Percentiles rank a stretch among this genome's conserved stretches.
phyloP scores from a whole-genome alignment of 2,888 invertebrate genomes.

The Chrysotoxum bicinctum region DNA sequence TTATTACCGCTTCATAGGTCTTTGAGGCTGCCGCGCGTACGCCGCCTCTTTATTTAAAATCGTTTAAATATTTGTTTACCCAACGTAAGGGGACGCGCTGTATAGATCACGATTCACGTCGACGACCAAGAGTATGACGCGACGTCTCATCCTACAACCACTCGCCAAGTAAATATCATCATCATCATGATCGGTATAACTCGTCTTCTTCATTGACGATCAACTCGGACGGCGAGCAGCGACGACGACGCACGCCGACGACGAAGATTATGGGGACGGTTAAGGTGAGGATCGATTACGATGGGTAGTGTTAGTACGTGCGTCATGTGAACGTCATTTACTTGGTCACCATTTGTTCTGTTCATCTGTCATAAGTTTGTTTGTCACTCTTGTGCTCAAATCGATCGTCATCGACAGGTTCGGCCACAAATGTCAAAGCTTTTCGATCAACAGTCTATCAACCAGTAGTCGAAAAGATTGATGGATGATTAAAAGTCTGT shows the following conservation, averaged over 20 bases:
- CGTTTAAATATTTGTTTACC: slow-evolving; percentile 67
- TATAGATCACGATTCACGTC: slow-evolving; percentile 13
- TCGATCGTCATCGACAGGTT: slow-evolving; percentile 47
- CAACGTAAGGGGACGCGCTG: slow-evolving; percentile 26
- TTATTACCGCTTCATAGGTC: slow-evolving; percentile 63
- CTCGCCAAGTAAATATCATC: slow-evolving; percentile 46
- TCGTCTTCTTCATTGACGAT: slow-evolving; percentile 32
- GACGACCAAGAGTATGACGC: slow-evolving; percentile 10
- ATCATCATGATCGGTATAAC: slow-evolving; percentile 45
- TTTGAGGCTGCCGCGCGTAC: slow-evolving; percentile 70
- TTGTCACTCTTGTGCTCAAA: slow-evolving; percentile 52
- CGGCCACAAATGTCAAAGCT: slow-evolving; percentile 57
- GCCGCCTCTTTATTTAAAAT: slow-evolving; percentile 66
- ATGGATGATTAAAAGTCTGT: slow-evolving; percentile 51
- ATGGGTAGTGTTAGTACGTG: slow-evolving; percentile 48
- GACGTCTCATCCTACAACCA: slow-evolving; percentile 32
- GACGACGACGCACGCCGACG: not conserved
- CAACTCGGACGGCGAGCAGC: not conserved
- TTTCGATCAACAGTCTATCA: slow-evolving; percentile 62
- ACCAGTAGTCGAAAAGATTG: slow-evolving; percentile 63
- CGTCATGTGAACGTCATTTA: slow-evolving; percentile 63
- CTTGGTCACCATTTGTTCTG: slow-evolving; percentile 50
- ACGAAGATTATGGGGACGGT: not conserved
- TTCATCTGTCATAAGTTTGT: slow-evolving; percentile 65
- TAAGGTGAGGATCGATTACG: slow-evolving; percentile 43